Conservation (phyloP, 2,797 vertebrate genomes). For the Meriones psammophilus region DNA sequence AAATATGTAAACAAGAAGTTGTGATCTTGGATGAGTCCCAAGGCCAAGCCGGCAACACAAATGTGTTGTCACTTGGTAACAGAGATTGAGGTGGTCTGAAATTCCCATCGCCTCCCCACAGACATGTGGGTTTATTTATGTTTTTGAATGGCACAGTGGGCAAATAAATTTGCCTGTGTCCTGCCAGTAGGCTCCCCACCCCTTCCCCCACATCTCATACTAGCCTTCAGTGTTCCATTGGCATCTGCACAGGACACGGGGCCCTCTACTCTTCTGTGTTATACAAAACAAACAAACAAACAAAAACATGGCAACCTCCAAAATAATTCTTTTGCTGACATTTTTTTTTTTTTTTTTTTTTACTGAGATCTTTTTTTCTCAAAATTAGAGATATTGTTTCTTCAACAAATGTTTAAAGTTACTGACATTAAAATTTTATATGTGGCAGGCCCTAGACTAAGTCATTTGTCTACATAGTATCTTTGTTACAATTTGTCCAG, state of each 20-base stretch:
- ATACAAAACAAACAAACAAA: not conserved
- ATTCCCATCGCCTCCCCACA: not conserved
- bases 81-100: not conserved
- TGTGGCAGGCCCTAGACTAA: not conserved
- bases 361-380: constrained; percentile 2
- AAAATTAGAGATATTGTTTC: constrained; percentile 13
- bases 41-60: not conserved
- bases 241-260: not conserved
- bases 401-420: constrained; percentile 19
- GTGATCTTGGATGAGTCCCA: not conserved
- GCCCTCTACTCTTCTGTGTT: too few relatives aligned
- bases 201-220: not conserved
- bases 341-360: constrained; percentile 1
- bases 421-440: not conserved
- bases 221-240: not conserved
- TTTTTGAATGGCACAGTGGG: not conserved
- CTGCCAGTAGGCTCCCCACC: not conserved
- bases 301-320: not conserved
- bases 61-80: not conserved
- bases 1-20: constrained; percentile 13
- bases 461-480: not conserved
- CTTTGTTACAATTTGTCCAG: not conserved
- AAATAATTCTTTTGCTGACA: not conserved
- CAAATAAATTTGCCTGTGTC: not conserved
- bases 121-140: not conserved